Evolutionary conservation across 2,797 vertebrate species (phyloP).

Genomic region (Urosaurus nigricauda): DNA sequence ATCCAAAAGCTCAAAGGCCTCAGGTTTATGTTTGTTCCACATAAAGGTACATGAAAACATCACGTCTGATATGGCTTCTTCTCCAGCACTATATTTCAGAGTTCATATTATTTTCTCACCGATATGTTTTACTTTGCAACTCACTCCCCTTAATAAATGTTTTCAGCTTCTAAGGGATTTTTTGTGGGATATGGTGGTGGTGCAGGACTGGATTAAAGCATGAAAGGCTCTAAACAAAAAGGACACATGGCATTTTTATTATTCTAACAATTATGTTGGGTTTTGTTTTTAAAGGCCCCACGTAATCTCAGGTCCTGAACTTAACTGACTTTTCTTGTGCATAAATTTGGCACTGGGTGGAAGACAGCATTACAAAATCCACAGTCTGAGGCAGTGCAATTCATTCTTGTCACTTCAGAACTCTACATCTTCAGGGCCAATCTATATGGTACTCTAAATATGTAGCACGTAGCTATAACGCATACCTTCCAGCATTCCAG

Average conservation of each 20-base stretch:
- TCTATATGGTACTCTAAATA: not conserved
- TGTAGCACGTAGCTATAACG: not conserved
- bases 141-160: not conserved
- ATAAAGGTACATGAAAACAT: slow-evolving; percentile 42
- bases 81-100: slow-evolving; percentile 66
- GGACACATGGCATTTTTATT: too few species aligned
- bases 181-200: not conserved
- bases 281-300: too few species aligned
- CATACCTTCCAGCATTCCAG: too few species aligned
- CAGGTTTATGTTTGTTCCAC: slow-evolving; percentile 34
- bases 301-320: too few species aligned
- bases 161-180: not conserved
- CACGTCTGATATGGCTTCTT: slow-evolving; percentile 49
- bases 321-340: too few species aligned
- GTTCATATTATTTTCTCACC: not conserved
- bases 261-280: too few species aligned
- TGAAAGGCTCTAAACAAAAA: too few species aligned
- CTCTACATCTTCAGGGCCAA: not conserved
- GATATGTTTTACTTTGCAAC: slow-evolving; percentile 32
- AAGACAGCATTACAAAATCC: too few species aligned
- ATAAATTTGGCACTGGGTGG: too few species aligned
- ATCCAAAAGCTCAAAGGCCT: slow-evolving; percentile 54
- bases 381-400: not conserved
- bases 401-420: not conserved
- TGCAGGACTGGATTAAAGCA: too few species aligned